Percentiles rank a stretch among this genome's conserved stretches.
These are phyloP conservation scores for Pachymerium ferrugineum DNA, from an alignment of 2,888 invertebrate species.

Conservation along the genomic window DNA sequence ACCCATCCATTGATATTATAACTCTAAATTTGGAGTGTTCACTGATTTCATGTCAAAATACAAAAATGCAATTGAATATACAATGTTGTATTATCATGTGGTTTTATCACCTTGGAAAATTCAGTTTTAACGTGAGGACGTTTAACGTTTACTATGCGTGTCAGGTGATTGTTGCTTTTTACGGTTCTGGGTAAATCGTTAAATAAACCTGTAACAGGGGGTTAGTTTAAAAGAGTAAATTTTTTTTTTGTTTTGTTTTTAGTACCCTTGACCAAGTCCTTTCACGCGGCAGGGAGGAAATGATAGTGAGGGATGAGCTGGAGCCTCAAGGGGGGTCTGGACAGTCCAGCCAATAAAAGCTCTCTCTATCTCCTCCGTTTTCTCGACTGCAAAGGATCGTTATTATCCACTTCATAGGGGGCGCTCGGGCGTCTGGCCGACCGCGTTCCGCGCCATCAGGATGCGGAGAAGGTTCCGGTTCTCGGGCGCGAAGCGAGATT, in stretches of 20 bases:
- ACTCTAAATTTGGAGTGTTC: no score
- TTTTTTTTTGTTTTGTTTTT: constrained; percentile 1
- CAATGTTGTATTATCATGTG: no score
- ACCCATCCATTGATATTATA: no score
- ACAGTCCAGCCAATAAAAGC: constrained; percentile 27
- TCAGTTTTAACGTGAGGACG: no score
- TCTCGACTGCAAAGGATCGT: constrained; percentile 27
- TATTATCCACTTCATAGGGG: constrained; percentile 27
- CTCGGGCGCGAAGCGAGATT: constrained; percentile 27
- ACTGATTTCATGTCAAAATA: no score
- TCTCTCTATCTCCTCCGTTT: constrained; percentile 21
- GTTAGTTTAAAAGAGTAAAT: no score
- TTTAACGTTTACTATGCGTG: no score
- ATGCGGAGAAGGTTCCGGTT: constrained; percentile 25
- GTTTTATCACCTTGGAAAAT: no score
- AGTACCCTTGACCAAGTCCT: not conserved
- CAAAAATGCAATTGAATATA: no score
- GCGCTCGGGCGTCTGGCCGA: constrained; percentile 25
- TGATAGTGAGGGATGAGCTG: constrained; percentile 27
- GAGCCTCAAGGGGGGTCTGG: constrained; percentile 17
- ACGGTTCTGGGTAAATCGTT: no score
- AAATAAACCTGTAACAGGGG: no score
- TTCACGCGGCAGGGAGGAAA: constrained; percentile 22
- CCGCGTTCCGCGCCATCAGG: constrained; percentile 27
- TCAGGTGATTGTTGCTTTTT: no score